Evolutionary conservation across 2,797 vertebrate species (phyloP).

Genomic region (Pogoniulus pusillus): DNA sequence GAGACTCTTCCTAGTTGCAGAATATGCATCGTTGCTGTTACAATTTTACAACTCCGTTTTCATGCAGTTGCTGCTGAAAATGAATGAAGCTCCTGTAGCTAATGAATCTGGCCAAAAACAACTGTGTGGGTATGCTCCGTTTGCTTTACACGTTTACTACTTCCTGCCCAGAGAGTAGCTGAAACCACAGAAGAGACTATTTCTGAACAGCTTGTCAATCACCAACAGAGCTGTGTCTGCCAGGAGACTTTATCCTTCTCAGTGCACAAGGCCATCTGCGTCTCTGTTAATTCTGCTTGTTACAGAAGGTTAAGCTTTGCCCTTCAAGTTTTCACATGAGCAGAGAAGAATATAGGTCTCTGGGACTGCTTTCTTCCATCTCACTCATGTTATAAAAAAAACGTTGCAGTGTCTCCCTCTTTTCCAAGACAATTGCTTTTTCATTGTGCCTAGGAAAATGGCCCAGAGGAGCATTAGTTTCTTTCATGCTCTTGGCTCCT

Average conservation of each 20-base stretch:
- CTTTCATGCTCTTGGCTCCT: background rate
- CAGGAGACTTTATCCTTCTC: slow-evolving; percentile 28
- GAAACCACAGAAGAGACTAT: background rate
- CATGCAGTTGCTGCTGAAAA: background rate
- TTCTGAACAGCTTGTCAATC: slow-evolving; percentile 31
- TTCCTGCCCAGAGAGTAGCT: background rate
- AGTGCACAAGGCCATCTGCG: slow-evolving; percentile 30
- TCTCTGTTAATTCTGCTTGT: slow-evolving; percentile 39
- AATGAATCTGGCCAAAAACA: background rate
- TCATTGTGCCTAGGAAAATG: background rate
- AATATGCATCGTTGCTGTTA: background rate
- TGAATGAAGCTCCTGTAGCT: background rate
- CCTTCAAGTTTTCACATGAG: slow-evolving; percentile 3
- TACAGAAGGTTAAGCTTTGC: slow-evolving; percentile 30
- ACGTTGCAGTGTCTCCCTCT: background rate
- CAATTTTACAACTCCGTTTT: background rate
- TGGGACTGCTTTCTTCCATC: background rate
- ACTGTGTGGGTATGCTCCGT: background rate
- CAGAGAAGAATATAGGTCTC: background rate
- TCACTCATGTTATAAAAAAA: background rate
- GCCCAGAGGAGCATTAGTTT: background rate
- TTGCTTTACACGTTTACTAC: background rate
- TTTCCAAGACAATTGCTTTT: background rate
- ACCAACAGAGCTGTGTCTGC: background rate
- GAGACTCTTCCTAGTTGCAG: background rate